phyloP scores from a whole-genome alignment of 2,888 invertebrate genomes.

The Platycheirus rosarum region DNA sequence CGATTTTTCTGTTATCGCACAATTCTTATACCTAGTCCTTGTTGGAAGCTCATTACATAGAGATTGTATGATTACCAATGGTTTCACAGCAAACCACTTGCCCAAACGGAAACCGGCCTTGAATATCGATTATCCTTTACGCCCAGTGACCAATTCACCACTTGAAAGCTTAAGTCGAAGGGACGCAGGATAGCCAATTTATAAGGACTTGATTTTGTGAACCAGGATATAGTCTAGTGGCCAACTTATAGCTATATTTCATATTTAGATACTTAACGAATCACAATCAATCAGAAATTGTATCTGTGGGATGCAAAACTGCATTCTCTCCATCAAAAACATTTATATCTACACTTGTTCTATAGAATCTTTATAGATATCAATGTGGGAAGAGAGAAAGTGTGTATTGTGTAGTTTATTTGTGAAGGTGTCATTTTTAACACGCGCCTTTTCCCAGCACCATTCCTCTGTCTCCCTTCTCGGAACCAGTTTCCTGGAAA shows the following conservation, averaged over 20 bases:
- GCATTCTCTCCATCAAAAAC: constrained; percentile 13
- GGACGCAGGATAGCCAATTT: neutral
- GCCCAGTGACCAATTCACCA: constrained; percentile 56
- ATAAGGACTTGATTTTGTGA: neutral
- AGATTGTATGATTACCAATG: constrained; percentile 31
- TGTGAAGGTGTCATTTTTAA: constrained; percentile 72
- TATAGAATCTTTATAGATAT: constrained; percentile 11
- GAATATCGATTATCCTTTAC: constrained; percentile 52
- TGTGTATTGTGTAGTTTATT: constrained; percentile 32
- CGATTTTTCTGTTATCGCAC: neutral
- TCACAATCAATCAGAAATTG: constrained; percentile 65
- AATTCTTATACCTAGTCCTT: neutral
- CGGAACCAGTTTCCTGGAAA: neutral
- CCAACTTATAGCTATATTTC: neutral
- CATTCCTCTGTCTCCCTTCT: neutral
- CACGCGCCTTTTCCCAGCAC: constrained; percentile 66
- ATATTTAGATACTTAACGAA: constrained; percentile 46
- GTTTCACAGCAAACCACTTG: neutral
- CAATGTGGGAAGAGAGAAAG: constrained; percentile 14
- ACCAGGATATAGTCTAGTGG: neutral
- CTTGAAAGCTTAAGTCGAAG: constrained; percentile 28
- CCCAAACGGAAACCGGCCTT: constrained; percentile 15
- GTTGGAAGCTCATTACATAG: constrained; percentile 39
- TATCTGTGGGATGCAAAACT: constrained; percentile 37
- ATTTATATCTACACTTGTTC: constrained; percentile 8